Evolutionary conservation across 2,888 invertebrate species (phyloP).

Genomic region (Drosophila maculinotata): DNA sequence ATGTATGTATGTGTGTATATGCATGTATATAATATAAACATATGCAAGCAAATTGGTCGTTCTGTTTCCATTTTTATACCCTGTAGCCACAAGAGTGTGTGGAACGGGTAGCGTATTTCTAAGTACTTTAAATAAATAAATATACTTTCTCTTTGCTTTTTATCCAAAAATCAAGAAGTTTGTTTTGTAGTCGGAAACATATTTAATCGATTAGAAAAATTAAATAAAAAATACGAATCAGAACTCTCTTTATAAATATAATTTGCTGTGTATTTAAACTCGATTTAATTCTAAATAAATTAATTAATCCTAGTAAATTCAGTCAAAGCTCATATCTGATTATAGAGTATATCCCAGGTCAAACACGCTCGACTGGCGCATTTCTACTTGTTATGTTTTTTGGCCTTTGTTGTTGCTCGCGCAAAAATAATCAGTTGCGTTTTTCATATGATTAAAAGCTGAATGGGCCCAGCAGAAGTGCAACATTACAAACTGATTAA

Average conservation of each 20-base stretch:
- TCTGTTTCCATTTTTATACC: not conserved
- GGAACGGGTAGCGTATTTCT: no score
- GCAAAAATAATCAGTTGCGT: constrained; percentile 52
- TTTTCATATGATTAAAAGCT: constrained; percentile 53
- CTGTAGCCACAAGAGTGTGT: not conserved
- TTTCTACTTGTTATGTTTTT: constrained; percentile 24
- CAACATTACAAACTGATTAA: constrained; percentile 70
- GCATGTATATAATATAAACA: not conserved
- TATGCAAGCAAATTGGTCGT: constrained; percentile 6
- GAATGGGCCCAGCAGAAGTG: constrained; percentile 52
- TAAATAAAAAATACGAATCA: no score
- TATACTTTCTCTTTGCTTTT: not conserved
- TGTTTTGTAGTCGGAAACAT: no score
- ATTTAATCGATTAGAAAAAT: no score
- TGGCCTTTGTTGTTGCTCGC: constrained; percentile 6
- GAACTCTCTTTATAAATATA: no score
- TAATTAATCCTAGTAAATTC: no score
- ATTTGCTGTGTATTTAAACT: no score
- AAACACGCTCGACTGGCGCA: not conserved
- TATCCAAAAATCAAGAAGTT: not conserved
- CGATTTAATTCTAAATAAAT: no score
- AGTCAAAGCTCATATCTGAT: no score
- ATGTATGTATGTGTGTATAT: not conserved
- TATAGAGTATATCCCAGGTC: not conserved
- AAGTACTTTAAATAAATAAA: not conserved